Base-by-base conservation (phyloP, 2,888 invertebrate species). In the Napeogenes sylphis region DNA sequence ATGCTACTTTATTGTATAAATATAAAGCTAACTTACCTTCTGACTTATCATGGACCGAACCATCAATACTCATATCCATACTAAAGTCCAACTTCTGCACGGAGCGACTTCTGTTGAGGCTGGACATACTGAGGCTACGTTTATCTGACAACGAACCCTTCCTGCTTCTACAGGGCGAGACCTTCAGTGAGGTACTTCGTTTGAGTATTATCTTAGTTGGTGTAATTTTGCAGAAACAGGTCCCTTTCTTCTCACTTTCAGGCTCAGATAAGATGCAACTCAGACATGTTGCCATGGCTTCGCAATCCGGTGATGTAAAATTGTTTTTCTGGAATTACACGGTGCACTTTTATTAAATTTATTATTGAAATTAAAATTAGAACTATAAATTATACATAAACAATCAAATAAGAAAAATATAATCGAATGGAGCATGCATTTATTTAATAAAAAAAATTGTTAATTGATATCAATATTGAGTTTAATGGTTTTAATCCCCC, bases 21-120 rank as follows among this genome's bases (percentile, higher is more conserved):
- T 3, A 55, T 14, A 12, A 4, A 5, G 21, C 33, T 51, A 42
- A 33, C 13, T 30, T 30, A 30, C 91, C 90, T 75, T 81, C 83
- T 64, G 86, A 80, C 71, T 83, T 71, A 59, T 85, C 81, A 68
- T 85, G 85, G 51, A 85, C 67, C 1, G 91, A 91, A 12, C 81
- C 85, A 71, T 92, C 92, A 12, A 91, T 72, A 63, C 91, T 92
- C 87, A 92, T 91, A 64, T 91, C 90, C 83, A 88, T 88, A 68
- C 88, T 91, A 67, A 92, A 91, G 71, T 92, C 91, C 13, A 91
- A 75, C 71, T 91, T 90, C 70, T 91, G 90, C 2, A 88, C 91
- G 0, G 92, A 92, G 12, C 85, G 82, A 64, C 89, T 90, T 56
- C 90, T 73, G 58, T 87, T 82, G 61, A 90, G 71, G 64, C 86